These are phyloP conservation scores for Paragorgia papillata DNA, from an alignment of 92 coral and sea anemone species.

Conservation along the genomic window DNA sequence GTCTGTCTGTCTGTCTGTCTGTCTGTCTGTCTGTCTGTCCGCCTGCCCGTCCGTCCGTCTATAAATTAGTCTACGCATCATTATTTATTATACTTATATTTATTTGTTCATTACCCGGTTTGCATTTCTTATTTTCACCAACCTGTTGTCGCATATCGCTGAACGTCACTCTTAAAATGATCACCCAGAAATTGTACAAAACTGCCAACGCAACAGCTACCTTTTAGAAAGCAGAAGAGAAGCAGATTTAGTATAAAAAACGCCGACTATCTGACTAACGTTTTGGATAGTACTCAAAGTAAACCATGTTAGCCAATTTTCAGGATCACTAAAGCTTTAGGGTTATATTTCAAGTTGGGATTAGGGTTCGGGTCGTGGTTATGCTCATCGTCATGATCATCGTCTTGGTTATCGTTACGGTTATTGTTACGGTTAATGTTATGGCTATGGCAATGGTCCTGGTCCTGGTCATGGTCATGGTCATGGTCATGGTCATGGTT, in stretches of 20 bases:
- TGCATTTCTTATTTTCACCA: not conserved
- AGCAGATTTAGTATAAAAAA: not conserved
- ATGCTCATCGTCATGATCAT: no score
- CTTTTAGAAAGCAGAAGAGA: constrained; percentile 40
- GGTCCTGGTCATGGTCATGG: no score
- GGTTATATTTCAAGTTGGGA: no score
- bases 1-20: not conserved
- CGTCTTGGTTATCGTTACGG: no score
- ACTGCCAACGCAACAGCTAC: constrained; percentile 77
- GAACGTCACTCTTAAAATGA: constrained; percentile 84
- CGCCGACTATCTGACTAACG: no score
- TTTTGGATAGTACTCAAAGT: no score
- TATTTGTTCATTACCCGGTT: not conserved
- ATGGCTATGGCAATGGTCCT: no score
- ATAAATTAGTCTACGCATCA: not conserved
- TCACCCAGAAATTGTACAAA: constrained; percentile 78
- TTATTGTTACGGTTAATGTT: no score
- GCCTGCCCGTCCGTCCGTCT: not conserved
- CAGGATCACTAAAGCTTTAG: no score
- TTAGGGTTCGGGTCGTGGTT: no score
- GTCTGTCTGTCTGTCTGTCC: not conserved
- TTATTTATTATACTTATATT: not conserved
- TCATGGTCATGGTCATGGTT: no score
- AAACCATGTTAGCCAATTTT: no score
- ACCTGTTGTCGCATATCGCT: constrained; percentile 61